Conservation (phyloP, 1,140 invertebrate genomes). For the Pogonus chalceus region DNA sequence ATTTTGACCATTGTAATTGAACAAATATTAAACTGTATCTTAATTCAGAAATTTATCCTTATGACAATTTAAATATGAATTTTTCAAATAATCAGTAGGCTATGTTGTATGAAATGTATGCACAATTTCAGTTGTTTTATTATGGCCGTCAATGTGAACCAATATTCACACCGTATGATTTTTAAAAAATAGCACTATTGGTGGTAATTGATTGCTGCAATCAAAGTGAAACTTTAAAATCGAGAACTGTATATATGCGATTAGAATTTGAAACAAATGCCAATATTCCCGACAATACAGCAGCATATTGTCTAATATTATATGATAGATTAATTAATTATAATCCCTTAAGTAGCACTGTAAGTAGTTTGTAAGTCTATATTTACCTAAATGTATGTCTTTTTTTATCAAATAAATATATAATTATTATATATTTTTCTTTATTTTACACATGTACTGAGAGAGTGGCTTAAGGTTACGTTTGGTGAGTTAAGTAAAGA, state of each 20-base stretch:
- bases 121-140: conserved; percentile 23
- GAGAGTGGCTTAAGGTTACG: too few relatives aligned
- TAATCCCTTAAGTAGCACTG: conserved; percentile 13
- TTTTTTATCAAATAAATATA: too few relatives aligned
- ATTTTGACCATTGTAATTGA: conserved; percentile 17
- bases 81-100: conserved; percentile 22
- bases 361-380: too few relatives aligned
- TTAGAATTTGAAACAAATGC: conserved; percentile 24
- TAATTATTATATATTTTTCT: too few relatives aligned
- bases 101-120: conserved; percentile 25
- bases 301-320: conserved; percentile 28
- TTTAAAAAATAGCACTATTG: conserved; percentile 19
- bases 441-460: too few relatives aligned
- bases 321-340: conserved; percentile 26
- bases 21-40: conserved; percentile 25
- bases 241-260: conserved; percentile 22
- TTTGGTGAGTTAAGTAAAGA: too few relatives aligned
- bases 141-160: conserved; percentile 18
- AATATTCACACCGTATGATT: conserved; percentile 14
- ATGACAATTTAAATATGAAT: conserved; percentile 26
- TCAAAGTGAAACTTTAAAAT: conserved; percentile 28
- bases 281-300: conserved; percentile 22
- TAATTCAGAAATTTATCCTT: conserved; percentile 28
- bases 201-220: conserved; percentile 27
- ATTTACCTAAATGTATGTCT: too few relatives aligned